These are phyloP conservation scores for Xiphorhynchus erythropygius DNA, from an alignment of 2,797 vertebrate genomes.

Conservation along the genomic window DNA sequence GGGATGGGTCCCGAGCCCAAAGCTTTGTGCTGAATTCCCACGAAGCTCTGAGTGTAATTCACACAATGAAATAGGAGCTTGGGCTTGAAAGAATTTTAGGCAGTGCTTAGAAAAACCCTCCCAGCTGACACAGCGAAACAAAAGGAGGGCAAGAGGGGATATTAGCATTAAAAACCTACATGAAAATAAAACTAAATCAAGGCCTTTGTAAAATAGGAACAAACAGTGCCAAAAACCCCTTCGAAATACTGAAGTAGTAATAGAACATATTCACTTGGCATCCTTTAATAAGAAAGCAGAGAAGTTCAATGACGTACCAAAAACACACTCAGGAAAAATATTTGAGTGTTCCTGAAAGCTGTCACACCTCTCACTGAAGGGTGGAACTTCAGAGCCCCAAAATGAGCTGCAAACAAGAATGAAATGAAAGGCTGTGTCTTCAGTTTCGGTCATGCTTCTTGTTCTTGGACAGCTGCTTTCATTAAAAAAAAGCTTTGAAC, in stretches of 20 bases:
- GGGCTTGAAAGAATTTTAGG: neutral
- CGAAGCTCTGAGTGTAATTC: neutral
- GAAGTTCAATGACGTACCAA: neutral
- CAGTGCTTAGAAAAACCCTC: neutral
- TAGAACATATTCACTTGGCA: neutral
- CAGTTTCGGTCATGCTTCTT: accelerated
- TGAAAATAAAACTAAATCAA: neutral
- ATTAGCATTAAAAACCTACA: neutral
- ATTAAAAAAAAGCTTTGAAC: neutral
- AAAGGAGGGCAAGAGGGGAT: neutral
- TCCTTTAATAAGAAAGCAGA: neutral
- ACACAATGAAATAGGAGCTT: neutral
- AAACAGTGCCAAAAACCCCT: neutral
- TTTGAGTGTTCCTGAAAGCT: neutral
- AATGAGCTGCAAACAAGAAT: neutral
- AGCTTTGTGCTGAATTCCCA: neutral
- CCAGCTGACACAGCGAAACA: neutral
- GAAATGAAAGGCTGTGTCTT: neutral
- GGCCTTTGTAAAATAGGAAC: neutral
- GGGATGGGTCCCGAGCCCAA: neutral
- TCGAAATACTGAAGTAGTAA: neutral
- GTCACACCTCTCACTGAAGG: neutral
- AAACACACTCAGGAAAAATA: neutral
- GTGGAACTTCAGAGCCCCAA: neutral
- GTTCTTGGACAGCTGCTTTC: neutral